Conservation (phyloP, 2,797 vertebrate genomes). For the Gallinago nigripennis region DNA sequence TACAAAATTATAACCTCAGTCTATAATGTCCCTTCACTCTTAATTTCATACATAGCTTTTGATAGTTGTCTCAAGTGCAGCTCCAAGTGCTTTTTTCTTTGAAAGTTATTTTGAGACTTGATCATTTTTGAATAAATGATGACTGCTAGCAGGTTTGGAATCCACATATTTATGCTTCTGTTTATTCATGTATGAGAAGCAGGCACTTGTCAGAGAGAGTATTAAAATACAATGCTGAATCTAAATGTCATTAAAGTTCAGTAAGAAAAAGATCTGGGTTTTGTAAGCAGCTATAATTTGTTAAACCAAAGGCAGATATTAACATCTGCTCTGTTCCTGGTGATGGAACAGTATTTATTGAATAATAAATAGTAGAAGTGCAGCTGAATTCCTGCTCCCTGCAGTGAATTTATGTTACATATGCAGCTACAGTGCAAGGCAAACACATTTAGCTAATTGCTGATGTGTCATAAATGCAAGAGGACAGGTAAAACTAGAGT, state of each 20-base stretch:
- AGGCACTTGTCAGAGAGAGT: background rate
- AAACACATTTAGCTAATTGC: background rate
- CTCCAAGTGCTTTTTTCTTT: background rate
- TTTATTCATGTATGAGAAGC: background rate
- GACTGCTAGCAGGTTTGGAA: background rate
- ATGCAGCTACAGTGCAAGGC: background rate
- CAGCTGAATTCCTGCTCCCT: background rate
- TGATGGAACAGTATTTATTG: background rate
- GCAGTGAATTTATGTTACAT: background rate
- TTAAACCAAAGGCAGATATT: background rate
- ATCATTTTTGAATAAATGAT: background rate
- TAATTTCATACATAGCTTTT: conserved; percentile 48
- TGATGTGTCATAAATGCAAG: background rate
- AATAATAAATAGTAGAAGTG: background rate
- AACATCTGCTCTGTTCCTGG: background rate
- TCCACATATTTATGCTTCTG: background rate
- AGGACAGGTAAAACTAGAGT: background rate
- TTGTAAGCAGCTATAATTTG: background rate
- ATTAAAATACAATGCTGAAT: background rate
- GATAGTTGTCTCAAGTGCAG: conserved; percentile 23
- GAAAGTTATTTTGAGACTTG: background rate
- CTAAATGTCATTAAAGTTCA: background rate
- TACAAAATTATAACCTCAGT: conserved; percentile 1
- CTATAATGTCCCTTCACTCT: conserved; percentile 21
- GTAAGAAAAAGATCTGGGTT: background rate